Evolutionary conservation across 2,888 invertebrate genomes (phyloP).

Genomic region (Campoplex nolae): DNA sequence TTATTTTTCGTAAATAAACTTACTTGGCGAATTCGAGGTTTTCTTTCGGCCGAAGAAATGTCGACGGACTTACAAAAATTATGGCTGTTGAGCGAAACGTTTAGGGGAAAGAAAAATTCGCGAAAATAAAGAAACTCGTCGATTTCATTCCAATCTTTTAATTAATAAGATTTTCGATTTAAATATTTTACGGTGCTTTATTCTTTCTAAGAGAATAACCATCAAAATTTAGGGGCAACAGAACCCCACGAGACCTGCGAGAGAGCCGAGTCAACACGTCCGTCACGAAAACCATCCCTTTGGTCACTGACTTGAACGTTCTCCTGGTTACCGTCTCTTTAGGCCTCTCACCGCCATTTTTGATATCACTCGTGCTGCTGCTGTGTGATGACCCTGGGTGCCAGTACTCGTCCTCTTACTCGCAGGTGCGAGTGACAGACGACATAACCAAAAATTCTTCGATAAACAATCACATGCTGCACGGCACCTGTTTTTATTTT

Average conservation of each 20-base stretch:
- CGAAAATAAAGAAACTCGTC: constrained; percentile 21
- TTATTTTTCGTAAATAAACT: neutral
- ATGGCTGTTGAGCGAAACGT: neutral
- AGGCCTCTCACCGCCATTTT: constrained; percentile 70
- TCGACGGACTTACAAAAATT: neutral
- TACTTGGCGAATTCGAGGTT: constrained; percentile 3
- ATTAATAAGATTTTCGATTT: neutral
- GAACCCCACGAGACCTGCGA: constrained; percentile 18
- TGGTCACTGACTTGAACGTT: constrained; percentile 68
- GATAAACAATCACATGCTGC: neutral
- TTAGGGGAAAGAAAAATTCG: constrained; percentile 17
- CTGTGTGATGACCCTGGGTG: constrained; percentile 40
- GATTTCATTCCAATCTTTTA: constrained; percentile 15
- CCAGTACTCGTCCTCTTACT: constrained; percentile 55
- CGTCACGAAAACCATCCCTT: constrained; percentile 70
- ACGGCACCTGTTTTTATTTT: neutral
- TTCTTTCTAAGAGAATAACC: neutral
- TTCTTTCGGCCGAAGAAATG: neutral
- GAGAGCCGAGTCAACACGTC: constrained; percentile 61
- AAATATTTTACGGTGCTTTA: neutral
- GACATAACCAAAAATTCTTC: neutral
- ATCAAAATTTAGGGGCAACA: neutral
- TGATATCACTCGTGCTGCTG: constrained; percentile 57
- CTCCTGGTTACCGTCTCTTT: constrained; percentile 60
- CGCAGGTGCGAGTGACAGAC: constrained; percentile 57